Conservation (phyloP, 2,797 vertebrate genomes). For the Tragelaphus oryx region DNA sequence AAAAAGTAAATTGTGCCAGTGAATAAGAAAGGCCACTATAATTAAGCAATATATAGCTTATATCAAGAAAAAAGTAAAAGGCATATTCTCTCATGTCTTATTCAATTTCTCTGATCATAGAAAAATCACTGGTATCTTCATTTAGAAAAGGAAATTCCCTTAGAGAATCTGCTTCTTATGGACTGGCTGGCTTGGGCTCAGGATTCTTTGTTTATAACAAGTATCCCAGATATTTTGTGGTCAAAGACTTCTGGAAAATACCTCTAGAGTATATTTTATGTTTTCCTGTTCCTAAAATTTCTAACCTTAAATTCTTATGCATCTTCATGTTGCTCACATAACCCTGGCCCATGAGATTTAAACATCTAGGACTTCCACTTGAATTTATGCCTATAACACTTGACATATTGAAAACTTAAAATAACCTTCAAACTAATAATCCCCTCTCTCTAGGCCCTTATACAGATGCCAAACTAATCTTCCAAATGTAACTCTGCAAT, state of each 20-base stretch:
- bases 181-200: not conserved
- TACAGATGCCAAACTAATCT: conserved; percentile 28
- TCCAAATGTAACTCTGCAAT: conserved; percentile 1
- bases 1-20: not conserved
- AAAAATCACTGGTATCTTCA: not conserved
- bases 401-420: conserved; percentile 34
- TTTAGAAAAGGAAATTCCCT: not conserved
- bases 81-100: not conserved
- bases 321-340: not conserved
- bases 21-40: not conserved
- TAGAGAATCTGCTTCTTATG: not conserved
- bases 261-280: not conserved
- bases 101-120: not conserved
- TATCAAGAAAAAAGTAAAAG: not conserved
- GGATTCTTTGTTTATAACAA: not conserved
- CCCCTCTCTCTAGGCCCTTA: not conserved
- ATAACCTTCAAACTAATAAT: conserved; percentile 40
- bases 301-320: not conserved
- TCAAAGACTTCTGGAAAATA: not conserved
- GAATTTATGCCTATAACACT: not conserved
- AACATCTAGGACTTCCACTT: not conserved
- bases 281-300: not conserved
- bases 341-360: not conserved
- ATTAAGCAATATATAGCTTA: not conserved
- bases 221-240: not conserved